Evolutionary conservation across 2,797 vertebrate genomes (phyloP), one percentile per base, ranked within the genome.

Genomic region (Taenioides sp.): DNA sequence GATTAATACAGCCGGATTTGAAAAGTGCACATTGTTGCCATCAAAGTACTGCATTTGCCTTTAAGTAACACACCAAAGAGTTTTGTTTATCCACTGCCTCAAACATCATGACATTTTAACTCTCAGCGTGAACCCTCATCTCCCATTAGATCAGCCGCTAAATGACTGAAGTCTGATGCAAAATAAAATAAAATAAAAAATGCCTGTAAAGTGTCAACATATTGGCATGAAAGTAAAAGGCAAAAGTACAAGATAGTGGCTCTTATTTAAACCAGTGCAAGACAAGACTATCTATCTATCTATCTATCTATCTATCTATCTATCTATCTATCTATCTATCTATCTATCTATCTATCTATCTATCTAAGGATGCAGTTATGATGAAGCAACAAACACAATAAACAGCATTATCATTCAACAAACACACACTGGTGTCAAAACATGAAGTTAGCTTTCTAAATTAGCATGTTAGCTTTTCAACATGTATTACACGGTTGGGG

Each of bases 41-140:
- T 71, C 65, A 28, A 72, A 75, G 12, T 40, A n/a, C 12, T 1
- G 7, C 60, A 2, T 17, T 18, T 25, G 62, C 62, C 23, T 66
- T 43, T 40, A 52, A 2, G 68, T 23, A 20, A 58, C 59, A 28
- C 37, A 16, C 20, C 50, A 58, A 54, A 31, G 72, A 25, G n/a
- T 66, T 70, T 65, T 2, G 40, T 76, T 71, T 75, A 75, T 60
- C 31, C 65, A 70, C 18, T 63, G 40, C 66, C 60, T 79, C 79
- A 77, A 80, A 78, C 43, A 68, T 71, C 64, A 75, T 65, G 65
- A 77, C 80, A 76, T 80, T 77, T 80, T 76, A 82, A 80, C 1
- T n/a, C 69, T 74, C 70, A 52, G 73, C 73, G 65, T 76, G 74
- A 82, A 73, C 59, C 67, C 0, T 69, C 58, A 73, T 73, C 65